Conservation (phyloP, 2,888 invertebrate species). For the Seira ritae region DNA sequence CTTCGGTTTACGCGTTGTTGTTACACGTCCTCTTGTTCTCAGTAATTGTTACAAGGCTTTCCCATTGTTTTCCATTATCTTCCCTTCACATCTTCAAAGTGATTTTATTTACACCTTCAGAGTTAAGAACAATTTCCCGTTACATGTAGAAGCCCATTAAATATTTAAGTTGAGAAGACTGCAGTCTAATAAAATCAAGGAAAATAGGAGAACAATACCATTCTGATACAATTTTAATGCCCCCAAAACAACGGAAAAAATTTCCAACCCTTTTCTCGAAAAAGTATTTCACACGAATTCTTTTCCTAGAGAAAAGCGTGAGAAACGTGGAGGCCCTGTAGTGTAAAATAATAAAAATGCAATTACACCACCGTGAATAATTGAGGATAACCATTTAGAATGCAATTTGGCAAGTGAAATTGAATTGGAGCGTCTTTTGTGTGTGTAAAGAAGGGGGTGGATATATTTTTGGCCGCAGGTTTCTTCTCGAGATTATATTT, state of each 20-base stretch:
- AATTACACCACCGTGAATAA: constrained; percentile 3
- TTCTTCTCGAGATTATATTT: neutral
- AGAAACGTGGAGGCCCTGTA: neutral
- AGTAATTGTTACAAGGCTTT: neutral
- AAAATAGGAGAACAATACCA: neutral
- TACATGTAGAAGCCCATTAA: neutral
- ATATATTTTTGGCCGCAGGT: too few species aligned
- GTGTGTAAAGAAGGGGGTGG: too few species aligned
- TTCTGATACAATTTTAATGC: constrained; percentile 8
- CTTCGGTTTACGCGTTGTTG: neutral
- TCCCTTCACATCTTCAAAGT: neutral
- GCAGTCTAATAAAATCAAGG: constrained; percentile 6
- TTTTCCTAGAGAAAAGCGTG: neutral
- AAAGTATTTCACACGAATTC: neutral
- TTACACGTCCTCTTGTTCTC: too few species aligned
- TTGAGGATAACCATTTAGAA: constrained; percentile 21
- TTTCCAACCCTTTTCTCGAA: neutral
- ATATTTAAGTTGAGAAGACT: neutral
- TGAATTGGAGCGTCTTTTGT: neutral
- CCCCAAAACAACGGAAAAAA: neutral
- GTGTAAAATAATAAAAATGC: neutral
- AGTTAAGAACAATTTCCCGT: neutral
- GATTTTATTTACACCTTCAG: too few species aligned
- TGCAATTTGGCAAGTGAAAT: constrained; percentile 19
- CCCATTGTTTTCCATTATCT: neutral